Evolutionary conservation across 2,888 invertebrate species (phyloP), one percentile per base, ranked within the genome.

Genomic region (Polia nebulosa): DNA sequence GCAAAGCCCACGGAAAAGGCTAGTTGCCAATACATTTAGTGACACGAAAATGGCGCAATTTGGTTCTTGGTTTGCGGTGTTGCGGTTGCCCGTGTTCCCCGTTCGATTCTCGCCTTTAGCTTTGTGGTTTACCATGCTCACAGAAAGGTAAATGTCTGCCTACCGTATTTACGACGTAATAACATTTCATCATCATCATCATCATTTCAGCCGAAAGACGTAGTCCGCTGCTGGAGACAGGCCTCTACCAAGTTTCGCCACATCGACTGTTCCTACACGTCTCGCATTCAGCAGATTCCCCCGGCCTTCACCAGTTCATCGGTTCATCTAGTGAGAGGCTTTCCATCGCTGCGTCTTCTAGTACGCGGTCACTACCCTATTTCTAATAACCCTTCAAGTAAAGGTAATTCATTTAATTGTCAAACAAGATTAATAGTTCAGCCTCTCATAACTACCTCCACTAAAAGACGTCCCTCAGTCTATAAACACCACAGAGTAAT

Each of bases 341-440:
- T 41, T 17, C 39, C 3, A 8, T 17, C n/a, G 0, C 8, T 7
- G 8, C 8, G 39, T 7, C 39, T 41, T 39, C 8, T 2, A 5
- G 39, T 41, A 41, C 3, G n/a, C 15, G n/a, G 39, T 41, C n/a
- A 8, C 39, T n/a, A 41, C 39, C 39, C n/a, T 8, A 41, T 8
- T n/a, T 41, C n/a, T 15, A 11, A n/a, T 13, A 47, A 51, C 8
- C 15, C 11, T 11, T 11, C 8, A 51, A 22, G 32, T 11, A 11
- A 22, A 34, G 8, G 39, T 61, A 36, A 45, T 72, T 52, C 1
- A 58, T 69, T 52, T 69, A 1, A 72, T 41, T 56, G 13, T 13
- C 25, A 39, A 66, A 72, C 75, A 52, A 45, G 51, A 72, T 66
- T 51, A 60, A 56, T 76, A 76, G 70, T 76, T 69, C 6, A 56